A percentile compares a stretch with the other conserved stretches of the same genome.
Conservation (phyloP, 2,113 vertebrate genomes). For the Pituophis catenifer region DNA sequence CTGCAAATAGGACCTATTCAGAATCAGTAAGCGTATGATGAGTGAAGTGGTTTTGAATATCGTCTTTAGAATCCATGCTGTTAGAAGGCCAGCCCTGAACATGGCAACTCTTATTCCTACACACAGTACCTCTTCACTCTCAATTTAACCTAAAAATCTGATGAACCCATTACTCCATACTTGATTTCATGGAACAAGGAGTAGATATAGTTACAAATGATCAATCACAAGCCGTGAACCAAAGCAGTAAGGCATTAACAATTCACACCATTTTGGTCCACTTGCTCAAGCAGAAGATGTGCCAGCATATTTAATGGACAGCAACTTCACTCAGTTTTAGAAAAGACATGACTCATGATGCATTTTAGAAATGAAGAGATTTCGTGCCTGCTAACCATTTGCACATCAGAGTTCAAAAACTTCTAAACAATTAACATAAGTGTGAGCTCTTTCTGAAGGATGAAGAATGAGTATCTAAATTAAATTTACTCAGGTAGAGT, state of each 20-base stretch:
- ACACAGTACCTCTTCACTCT: constrained; percentile 93
- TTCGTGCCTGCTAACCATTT: constrained; percentile 47
- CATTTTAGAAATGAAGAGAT: constrained; percentile 65
- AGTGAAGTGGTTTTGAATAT: constrained; percentile 91
- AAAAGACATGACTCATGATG: constrained; percentile 74
- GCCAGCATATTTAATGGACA: constrained; percentile 89
- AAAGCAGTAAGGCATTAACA: constrained; percentile 91
- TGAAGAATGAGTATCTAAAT: constrained; percentile 32
- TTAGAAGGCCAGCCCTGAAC: constrained; percentile 85
- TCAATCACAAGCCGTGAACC: constrained; percentile 89
- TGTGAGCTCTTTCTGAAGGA: constrained; percentile 54
- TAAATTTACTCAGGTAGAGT: constrained; percentile 50
- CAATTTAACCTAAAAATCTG: constrained; percentile 95
- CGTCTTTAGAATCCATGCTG: constrained; percentile 90
- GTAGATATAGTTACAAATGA: constrained; percentile 94
- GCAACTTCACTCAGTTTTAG: constrained; percentile 78
- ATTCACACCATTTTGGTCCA: constrained; percentile 89
- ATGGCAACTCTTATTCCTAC: constrained; percentile 87
- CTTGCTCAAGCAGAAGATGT: constrained; percentile 89
- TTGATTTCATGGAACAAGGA: constrained; percentile 95
- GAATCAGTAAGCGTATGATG: constrained; percentile 93
- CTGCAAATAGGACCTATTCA: constrained; percentile 89
- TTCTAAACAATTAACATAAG: constrained; percentile 65
- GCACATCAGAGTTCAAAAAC: constrained; percentile 41
- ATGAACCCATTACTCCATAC: constrained; percentile 89